phyloP scores from a whole-genome alignment of 2,797 vertebrate genomes.

The Prunella strophiata region DNA sequence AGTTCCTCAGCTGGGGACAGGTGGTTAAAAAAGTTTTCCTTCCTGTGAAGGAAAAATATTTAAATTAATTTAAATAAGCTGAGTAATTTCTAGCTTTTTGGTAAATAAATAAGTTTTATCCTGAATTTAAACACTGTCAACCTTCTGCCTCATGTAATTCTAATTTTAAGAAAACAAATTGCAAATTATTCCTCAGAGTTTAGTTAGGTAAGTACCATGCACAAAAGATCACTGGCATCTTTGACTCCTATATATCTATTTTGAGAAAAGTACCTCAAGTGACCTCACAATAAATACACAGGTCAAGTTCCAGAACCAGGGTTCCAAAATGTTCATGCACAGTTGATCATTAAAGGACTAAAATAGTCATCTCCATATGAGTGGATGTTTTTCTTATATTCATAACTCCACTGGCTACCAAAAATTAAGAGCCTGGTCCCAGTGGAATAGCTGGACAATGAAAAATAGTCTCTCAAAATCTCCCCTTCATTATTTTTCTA shows the following conservation, averaged over 20 bases:
- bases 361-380: background rate
- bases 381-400: background rate
- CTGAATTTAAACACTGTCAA: background rate
- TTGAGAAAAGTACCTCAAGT: background rate
- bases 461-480: background rate
- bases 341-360: background rate
- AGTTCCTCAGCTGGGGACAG: background rate
- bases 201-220: background rate
- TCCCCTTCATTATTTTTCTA: background rate
- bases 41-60: background rate
- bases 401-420: background rate
- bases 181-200: background rate
- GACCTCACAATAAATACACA: background rate
- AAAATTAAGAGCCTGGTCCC: background rate
- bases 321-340: background rate
- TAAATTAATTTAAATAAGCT: background rate
- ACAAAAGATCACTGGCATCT: background rate
- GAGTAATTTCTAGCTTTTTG: background rate
- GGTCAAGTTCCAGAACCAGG: background rate
- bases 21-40: background rate
- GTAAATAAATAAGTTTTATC: background rate
- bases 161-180: background rate
- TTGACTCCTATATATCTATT: background rate
- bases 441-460: background rate
- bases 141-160: background rate